Evolutionary conservation across 2,797 vertebrate genomes (phyloP), one percentile per base, ranked within the genome.

Genomic region (Xenops minutus): DNA sequence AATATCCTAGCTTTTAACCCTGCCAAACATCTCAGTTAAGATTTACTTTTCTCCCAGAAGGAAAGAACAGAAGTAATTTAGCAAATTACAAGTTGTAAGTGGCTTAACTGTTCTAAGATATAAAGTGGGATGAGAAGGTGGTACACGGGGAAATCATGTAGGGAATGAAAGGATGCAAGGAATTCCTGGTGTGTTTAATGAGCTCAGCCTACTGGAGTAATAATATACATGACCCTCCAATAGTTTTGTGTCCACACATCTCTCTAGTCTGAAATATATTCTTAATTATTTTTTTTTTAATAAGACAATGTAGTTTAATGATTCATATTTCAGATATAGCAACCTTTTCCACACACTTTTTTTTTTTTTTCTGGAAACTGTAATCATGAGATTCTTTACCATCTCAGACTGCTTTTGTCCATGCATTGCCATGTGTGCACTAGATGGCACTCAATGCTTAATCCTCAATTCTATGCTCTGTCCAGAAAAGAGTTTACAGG

Each of bases 381-480:
- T 64, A 51, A 22, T 41, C 1, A 49, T n/a, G 13, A 75, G 4
- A 43, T 48, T 67, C 9, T 24, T 74, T 27, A 21, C 26, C 68
- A 81, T 71, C 51, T 23, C n/a, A 32, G 9, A 12, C 22, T 48
- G 10, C 6, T 69, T 74, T 88, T 72, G 39, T 49, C n/a, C 15
- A 4, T 2, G 6, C 7, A 30, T 13, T 58, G 12, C 2, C 0
- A 9, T 10, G 5, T 44, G 30, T 41, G 39, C 95, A 76, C 73
- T 93, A 95, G 95, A 56, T 93, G 95, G 91, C 95, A 90, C 82
- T 92, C 55, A 34, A 0, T 76, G 27, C 63, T 78, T 89, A 56
- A 52, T 46, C 34, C 46, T 88, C 39, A 66, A 0, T 36, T 56
- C 8, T 52, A 4, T 56, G 5, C 5, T 17, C 4, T 41, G 13